These are phyloP conservation scores for Sphyrna mokarran DNA, from an alignment of 2,113 vertebrate species.

Conservation along the genomic window DNA sequence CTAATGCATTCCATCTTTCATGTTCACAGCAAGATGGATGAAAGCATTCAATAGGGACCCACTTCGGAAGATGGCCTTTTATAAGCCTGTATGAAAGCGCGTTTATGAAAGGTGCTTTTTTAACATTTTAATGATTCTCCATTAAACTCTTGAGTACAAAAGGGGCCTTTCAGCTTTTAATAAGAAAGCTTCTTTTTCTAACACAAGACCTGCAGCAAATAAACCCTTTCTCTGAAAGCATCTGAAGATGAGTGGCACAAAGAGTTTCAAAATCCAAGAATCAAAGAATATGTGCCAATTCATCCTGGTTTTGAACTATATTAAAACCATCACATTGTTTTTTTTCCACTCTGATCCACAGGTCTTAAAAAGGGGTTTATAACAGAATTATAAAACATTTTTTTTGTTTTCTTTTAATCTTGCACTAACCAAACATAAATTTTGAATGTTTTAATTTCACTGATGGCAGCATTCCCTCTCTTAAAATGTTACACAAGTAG, in stretches of 20 bases:
- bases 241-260: neutral
- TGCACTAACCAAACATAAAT: neutral
- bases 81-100: neutral
- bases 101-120: neutral
- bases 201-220: neutral
- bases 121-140: neutral
- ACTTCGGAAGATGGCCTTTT: neutral
- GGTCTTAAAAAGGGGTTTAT: neutral
- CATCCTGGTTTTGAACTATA: neutral
- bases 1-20: neutral
- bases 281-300: neutral
- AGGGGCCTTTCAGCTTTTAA: neutral
- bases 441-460: neutral
- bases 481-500: neutral
- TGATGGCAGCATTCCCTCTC: neutral
- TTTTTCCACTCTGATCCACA: neutral
- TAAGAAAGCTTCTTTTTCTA: neutral
- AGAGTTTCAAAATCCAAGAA: neutral
- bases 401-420: neutral
- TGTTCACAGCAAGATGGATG: neutral
- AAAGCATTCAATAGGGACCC: constrained; percentile 1
- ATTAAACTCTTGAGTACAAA: neutral
- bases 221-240: neutral
- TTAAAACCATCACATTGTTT: neutral
- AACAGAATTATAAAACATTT: neutral